Percentiles rank a stretch among this genome's conserved stretches.
These are phyloP conservation scores for Vultur gryphus DNA, from an alignment of 2,797 vertebrate genomes.

Conservation along the genomic window DNA sequence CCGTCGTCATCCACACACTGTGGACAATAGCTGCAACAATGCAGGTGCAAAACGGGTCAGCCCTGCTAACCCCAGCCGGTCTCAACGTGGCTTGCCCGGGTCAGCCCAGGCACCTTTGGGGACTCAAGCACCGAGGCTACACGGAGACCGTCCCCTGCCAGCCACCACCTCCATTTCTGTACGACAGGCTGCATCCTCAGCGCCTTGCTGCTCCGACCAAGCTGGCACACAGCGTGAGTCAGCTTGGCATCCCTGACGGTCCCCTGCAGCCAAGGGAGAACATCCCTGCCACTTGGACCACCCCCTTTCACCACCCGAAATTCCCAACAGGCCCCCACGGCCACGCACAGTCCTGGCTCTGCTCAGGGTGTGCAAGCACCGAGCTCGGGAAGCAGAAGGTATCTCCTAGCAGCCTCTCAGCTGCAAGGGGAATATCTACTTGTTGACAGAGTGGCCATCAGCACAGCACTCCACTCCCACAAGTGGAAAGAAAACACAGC, in stretches of 20 bases:
- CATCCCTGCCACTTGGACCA: fast-evolving
- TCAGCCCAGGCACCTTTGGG: background rate
- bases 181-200: background rate
- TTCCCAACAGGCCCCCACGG: background rate
- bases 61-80: background rate
- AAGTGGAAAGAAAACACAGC: background rate
- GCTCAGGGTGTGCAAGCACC: fast-evolving
- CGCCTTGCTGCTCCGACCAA: background rate
- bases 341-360: background rate
- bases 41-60: fast-evolving
- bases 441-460: background rate
- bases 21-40: background rate
- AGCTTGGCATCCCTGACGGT: background rate
- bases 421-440: background rate
- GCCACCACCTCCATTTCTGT: background rate
- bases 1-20: fast-evolving
- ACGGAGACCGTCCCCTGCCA: background rate
- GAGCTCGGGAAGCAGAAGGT: fast-evolving
- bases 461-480: slow-evolving; percentile 12
- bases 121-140: fast-evolving
- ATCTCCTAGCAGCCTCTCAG: background rate
- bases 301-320: background rate
- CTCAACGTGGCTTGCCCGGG: fast-evolving
- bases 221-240: no score
- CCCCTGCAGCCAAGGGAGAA: background rate